Evolutionary conservation across 2,797 vertebrate species (phyloP).

Genomic region (Smutsia gigantea): DNA sequence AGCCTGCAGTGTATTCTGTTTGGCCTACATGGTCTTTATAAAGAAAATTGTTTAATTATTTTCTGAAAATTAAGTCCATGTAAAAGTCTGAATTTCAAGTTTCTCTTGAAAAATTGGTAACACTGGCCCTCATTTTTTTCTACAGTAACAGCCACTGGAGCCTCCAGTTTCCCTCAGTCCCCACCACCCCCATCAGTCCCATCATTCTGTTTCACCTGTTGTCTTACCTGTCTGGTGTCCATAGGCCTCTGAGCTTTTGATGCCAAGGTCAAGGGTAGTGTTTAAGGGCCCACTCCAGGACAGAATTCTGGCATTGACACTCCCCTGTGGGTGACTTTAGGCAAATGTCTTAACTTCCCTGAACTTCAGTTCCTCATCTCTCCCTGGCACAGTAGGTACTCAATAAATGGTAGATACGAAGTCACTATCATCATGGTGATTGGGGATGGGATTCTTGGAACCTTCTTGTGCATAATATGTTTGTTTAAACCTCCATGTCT

Average conservation of each 20-base stretch:
- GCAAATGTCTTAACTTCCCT: not conserved
- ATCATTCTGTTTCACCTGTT: fast-evolving
- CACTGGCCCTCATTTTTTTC: fast-evolving
- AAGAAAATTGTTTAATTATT: not conserved
- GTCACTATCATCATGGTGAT: not conserved
- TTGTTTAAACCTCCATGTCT: not conserved
- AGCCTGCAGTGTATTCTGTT: not conserved
- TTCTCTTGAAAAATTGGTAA: not conserved
- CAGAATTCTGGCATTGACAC: not conserved
- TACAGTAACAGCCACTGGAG: fast-evolving
- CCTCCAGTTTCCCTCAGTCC: not conserved
- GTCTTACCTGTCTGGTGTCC: not conserved
- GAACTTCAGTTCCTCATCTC: not conserved
- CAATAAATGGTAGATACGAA: not conserved
- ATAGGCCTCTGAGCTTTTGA: not conserved
- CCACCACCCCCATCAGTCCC: fast-evolving
- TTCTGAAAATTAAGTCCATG: not conserved
- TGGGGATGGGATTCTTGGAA: not conserved
- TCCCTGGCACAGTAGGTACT: not conserved
- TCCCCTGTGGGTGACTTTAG: not conserved
- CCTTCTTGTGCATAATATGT: not conserved
- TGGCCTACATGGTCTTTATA: not conserved
- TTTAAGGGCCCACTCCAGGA: not conserved
- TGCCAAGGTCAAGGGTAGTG: not conserved
- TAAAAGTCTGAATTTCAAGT: not conserved